Evolutionary conservation across 2,797 vertebrate species (phyloP).

Genomic region (Muscicapa comitata): DNA sequence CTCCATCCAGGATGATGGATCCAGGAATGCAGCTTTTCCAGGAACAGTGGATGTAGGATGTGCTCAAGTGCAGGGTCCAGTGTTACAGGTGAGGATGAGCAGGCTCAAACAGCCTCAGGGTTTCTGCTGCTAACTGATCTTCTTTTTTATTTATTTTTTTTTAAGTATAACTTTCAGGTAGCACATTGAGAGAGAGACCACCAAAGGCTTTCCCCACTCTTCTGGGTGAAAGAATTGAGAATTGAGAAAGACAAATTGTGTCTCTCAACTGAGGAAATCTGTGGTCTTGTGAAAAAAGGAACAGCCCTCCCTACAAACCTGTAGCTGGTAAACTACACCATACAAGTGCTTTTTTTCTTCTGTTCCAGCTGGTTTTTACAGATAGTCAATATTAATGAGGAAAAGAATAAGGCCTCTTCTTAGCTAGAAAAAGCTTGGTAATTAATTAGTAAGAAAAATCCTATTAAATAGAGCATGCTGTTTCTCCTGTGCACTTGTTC

Average conservation of each 20-base stretch:
- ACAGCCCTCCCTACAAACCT: background rate
- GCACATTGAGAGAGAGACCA: background rate
- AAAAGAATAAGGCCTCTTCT: background rate
- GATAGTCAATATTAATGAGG: background rate
- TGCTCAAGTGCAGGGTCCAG: background rate
- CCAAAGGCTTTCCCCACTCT: background rate
- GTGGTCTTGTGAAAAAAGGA: background rate
- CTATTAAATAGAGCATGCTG: background rate
- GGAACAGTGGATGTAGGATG: background rate
- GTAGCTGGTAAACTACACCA: background rate
- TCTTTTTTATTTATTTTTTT: background rate
- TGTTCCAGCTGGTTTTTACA: background rate
- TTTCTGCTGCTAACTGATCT: background rate
- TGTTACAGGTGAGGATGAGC: background rate
- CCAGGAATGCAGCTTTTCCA: background rate
- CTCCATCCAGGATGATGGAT: background rate
- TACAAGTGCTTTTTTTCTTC: background rate
- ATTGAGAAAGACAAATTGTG: background rate
- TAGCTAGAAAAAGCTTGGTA: background rate
- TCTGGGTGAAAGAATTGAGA: background rate
- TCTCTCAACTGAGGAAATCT: background rate
- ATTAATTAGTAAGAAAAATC: constrained; percentile 1
- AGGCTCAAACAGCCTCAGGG: background rate
- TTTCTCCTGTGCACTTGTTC: background rate
- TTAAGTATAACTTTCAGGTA: background rate